Base-by-base conservation (phyloP, 1,140 invertebrate genomes). In the Euwallacea similis region DNA sequence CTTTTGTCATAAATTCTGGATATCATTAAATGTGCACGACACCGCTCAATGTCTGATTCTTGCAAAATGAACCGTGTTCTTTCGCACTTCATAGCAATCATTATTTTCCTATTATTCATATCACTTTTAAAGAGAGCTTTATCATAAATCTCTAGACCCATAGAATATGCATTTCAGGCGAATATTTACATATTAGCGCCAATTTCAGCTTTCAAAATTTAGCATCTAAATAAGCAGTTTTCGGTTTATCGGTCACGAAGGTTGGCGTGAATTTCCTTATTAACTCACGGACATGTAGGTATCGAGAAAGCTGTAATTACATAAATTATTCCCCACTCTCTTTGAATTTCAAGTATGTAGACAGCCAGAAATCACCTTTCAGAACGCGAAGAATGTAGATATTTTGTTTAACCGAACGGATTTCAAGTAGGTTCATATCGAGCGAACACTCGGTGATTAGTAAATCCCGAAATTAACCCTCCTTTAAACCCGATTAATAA, bases 141-240 rank as follows among this genome's bases (percentile, higher is more conserved):
- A 33, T 33, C 21, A 33, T 33, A 33, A 33, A 33, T 33, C 21
- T 33, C 21, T 4, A 33, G 21, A 4, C 21, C 21, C 21, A 33
- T 33, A 33, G 1, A 33, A 33, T 33, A 33, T 33, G 21, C 21
- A 33, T 33, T 33, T 33, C 1, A 33, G 21, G 21, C 21, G 21
- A 33, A 33, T 33, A 33, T 33, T 33, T 33, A 33, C 21, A 33
- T 33, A 33, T 62, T 62, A 62, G 10, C n/a, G 44, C 16, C 15
- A 46, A 43, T 62, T 46, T 15, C 10, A 46, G 11, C 11, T 7
- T 62, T n/a, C 41, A 43, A 15, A 42, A 44, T 16, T 10, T 13
- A 62, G 15, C 41, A 46, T 62, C 60, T 62, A 62, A 62, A 62
- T 62, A 62, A 44, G 60, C 60, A 62, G 60, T 16, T 62, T 43